Conservation (phyloP, 2,797 vertebrate genomes). For the Limosa lapponica region DNA sequence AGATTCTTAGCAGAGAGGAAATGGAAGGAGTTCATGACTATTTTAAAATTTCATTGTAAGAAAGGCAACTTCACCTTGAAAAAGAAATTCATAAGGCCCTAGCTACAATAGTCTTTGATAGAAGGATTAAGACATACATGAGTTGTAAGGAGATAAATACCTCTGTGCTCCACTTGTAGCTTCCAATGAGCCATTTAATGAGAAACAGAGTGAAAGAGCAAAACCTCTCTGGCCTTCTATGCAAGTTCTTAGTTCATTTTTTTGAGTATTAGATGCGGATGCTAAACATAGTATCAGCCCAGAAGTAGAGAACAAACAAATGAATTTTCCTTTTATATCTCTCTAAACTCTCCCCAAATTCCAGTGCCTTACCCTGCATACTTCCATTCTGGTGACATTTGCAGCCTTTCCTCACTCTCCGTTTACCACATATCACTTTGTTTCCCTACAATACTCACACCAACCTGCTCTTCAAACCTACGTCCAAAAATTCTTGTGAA, state of each 20-base stretch:
- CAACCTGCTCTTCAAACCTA: not conserved
- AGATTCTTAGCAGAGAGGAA: constrained; percentile 15
- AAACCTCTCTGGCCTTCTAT: not conserved
- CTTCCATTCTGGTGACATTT: not conserved
- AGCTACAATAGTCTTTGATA: not conserved
- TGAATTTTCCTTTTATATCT: not conserved
- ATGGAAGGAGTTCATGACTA: not conserved
- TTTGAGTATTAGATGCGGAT: not conserved
- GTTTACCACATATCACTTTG: not conserved
- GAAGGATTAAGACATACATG: not conserved
- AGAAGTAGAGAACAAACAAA: not conserved
- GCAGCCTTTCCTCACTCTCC: not conserved
- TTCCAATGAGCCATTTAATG: not conserved
- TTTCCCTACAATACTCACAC: not conserved
- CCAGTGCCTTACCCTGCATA: not conserved
- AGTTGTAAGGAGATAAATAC: not conserved
- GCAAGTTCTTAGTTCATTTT: not conserved
- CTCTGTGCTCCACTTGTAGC: not conserved
- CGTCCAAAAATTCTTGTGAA: not conserved
- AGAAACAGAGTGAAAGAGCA: not conserved
- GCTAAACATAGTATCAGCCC: not conserved
- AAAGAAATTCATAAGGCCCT: not conserved
- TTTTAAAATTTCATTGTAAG: constrained; percentile 31
- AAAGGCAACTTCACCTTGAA: constrained; percentile 6
- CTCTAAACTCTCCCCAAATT: not conserved